These are phyloP conservation scores for Lamellibrachia luymesi DNA, from an alignment of 1,140 invertebrate genomes.

Conservation along the genomic window DNA sequence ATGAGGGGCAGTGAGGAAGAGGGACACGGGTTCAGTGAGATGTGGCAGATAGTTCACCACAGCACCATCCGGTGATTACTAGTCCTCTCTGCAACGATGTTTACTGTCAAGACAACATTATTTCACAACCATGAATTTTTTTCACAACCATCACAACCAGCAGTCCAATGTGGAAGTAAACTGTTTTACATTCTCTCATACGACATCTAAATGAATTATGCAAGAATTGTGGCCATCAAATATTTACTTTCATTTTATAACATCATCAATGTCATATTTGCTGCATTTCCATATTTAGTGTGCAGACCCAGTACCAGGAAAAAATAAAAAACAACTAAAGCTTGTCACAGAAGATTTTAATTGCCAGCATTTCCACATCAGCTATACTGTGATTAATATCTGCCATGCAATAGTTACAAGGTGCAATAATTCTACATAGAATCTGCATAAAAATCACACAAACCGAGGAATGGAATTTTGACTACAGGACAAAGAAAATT, in stretches of 20 bases:
- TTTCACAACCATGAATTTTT: neutral
- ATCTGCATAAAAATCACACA: neutral
- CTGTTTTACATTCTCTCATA: neutral
- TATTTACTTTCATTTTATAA: neutral
- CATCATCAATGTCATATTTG: neutral
- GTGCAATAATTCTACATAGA: neutral
- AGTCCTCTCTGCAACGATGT: too few relatives aligned
- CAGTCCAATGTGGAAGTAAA: neutral
- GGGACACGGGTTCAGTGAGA: too few relatives aligned
- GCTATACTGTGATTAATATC: neutral
- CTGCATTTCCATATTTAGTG: neutral
- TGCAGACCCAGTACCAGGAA: neutral
- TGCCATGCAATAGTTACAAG: neutral
- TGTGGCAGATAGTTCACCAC: too few relatives aligned
- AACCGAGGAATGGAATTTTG: neutral
- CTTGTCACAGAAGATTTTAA: neutral
- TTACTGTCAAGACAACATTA: neutral
- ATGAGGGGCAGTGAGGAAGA: too few relatives aligned
- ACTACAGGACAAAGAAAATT: neutral
- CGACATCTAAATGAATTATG: neutral
- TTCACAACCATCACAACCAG: too few relatives aligned
- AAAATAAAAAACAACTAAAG: neutral
- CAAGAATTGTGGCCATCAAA: neutral
- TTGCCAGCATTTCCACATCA: neutral
- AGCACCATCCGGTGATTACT: too few relatives aligned